Conservation (phyloP, 2,113 vertebrate species). For the Promerops cafer region DNA sequence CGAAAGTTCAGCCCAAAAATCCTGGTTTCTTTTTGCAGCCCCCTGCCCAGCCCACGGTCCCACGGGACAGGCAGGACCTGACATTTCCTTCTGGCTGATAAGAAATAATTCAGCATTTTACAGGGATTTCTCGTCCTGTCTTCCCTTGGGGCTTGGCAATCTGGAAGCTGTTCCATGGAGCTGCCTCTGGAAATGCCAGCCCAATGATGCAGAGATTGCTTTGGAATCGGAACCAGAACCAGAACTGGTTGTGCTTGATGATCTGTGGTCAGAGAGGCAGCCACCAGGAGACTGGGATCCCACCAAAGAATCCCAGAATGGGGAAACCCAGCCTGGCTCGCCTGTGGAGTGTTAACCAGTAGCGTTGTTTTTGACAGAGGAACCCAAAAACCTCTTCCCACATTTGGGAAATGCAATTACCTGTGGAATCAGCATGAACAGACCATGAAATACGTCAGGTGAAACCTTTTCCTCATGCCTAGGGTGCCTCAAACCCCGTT, state of each 20-base stretch:
- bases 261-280: not conserved
- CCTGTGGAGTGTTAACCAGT: not conserved
- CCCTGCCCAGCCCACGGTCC: not conserved
- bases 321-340: not conserved
- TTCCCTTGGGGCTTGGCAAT: not conserved
- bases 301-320: not conserved
- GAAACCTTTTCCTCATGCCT: not conserved
- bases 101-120: not conserved
- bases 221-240: not conserved
- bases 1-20: not conserved
- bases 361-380: accelerated
- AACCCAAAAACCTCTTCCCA: not conserved
- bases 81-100: accelerated
- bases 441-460: not conserved
- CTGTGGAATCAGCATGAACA: accelerated
- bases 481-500: not conserved
- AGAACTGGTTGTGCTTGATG: accelerated
- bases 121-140: not conserved
- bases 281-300: not conserved
- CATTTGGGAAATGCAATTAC: not conserved
- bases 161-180: not conserved
- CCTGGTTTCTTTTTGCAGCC: not conserved
- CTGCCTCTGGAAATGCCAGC: not conserved
- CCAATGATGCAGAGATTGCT: not conserved
- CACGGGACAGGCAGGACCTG: not conserved